Conservation (phyloP, 2,888 invertebrate genomes). For the Noctua comes region DNA sequence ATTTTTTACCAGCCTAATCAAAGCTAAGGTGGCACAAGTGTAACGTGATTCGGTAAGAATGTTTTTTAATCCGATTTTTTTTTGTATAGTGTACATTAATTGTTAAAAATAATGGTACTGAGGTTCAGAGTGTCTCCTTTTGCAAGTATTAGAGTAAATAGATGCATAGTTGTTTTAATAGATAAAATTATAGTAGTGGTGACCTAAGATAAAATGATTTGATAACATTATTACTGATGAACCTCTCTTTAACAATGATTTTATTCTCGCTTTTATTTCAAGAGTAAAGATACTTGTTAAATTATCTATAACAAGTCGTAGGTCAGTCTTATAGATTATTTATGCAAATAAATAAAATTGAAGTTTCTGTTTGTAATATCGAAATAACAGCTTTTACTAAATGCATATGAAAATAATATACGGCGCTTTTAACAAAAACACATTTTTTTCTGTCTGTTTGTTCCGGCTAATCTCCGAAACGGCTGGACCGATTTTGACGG, state of each 20-base stretch:
- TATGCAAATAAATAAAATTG: too few species aligned
- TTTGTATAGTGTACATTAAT: not conserved
- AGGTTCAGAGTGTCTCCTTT: not conserved
- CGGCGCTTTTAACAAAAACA: too few species aligned
- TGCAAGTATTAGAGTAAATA: not conserved
- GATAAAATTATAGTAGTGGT: not conserved
- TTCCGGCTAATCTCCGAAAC: too few species aligned
- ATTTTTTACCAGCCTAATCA: not conserved
- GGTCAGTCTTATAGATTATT: conserved; percentile 56
- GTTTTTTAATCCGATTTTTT: not conserved
- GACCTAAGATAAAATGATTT: conserved; percentile 23
- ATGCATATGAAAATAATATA: too few species aligned
- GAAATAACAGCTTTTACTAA: too few species aligned
- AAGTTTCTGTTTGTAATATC: too few species aligned
- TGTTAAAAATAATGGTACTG: not conserved
- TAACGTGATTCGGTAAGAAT: conserved; percentile 44
- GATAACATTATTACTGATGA: conserved; percentile 41
- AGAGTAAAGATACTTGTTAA: conserved; percentile 31
- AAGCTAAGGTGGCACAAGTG: conserved; percentile 16
- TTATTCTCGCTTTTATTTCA: conserved; percentile 15
- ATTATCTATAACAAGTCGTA: conserved; percentile 62
- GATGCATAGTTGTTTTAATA: not conserved
- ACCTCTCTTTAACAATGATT: conserved; percentile 21
- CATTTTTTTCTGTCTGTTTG: too few species aligned
- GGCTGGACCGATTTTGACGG: too few species aligned